Conservation (phyloP, 1,140 invertebrate species). For the Drosophila rufa region DNA sequence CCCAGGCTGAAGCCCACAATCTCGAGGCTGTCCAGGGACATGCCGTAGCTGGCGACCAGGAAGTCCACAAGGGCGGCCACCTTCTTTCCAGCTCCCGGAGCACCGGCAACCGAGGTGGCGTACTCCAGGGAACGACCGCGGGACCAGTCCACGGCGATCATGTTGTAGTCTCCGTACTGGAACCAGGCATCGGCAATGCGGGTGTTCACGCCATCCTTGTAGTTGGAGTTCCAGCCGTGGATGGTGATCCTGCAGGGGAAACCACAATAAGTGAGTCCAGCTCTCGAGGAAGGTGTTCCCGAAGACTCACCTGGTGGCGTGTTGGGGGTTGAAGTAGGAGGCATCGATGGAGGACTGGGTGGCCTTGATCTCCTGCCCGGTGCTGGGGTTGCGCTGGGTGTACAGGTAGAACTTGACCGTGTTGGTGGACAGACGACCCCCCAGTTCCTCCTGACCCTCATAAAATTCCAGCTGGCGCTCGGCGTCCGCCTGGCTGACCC, state of each 20-base stretch:
- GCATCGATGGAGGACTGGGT: conserved; percentile 43
- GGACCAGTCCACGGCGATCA: conserved; percentile 88
- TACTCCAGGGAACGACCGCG: conserved; percentile 86
- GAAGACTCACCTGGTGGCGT: conserved; percentile 54
- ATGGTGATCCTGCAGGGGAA: conserved; percentile 61
- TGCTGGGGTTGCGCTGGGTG: conserved; percentile 50
- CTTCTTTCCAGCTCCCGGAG: conserved; percentile 59
- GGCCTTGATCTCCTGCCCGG: conserved; percentile 44
- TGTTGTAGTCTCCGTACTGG: conserved; percentile 84
- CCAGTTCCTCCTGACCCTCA: conserved; percentile 43
- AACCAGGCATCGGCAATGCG: conserved; percentile 86
- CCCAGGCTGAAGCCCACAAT: conserved; percentile 89
- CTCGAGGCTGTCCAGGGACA: conserved; percentile 86
- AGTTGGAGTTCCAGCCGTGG: conserved; percentile 78
- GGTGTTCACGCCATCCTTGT: conserved; percentile 68
- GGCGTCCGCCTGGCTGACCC: conserved; percentile 47
- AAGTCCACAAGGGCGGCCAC: conserved; percentile 86
- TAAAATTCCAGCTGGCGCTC: conserved; percentile 37
- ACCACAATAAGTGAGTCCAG: too few relatives aligned
- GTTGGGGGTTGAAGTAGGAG: conserved; percentile 54
- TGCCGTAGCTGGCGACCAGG: conserved; percentile 82
- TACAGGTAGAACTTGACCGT: conserved; percentile 65
- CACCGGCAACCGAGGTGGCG: conserved; percentile 81
- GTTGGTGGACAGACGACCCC: conserved; percentile 47
- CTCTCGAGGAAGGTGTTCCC: fast-evolving